Evolutionary conservation across 2,113 vertebrate species (phyloP).

Genomic region (Procavia capensis): DNA sequence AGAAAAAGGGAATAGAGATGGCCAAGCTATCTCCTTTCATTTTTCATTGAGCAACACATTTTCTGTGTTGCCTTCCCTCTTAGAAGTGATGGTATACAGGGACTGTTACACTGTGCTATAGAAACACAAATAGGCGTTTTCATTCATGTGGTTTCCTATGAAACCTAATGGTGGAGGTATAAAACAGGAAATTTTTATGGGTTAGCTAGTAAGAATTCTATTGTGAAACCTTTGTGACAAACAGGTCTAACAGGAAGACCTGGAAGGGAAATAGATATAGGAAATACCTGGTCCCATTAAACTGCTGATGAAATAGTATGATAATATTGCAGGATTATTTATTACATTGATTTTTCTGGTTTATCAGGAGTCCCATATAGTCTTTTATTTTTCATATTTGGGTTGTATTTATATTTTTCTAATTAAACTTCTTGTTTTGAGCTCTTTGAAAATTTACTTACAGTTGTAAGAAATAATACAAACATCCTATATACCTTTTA

Average conservation of each 20-base stretch:
- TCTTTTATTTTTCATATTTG: slow-evolving; percentile 42
- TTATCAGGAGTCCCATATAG: background rate
- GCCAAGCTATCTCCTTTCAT: background rate
- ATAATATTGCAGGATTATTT: background rate
- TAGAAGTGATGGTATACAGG: background rate
- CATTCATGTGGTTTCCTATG: slow-evolving; percentile 14
- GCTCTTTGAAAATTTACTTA: background rate
- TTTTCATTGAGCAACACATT: slow-evolving; percentile 23
- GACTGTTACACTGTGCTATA: background rate
- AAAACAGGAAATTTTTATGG: slow-evolving; percentile 17
- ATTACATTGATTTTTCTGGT: background rate
- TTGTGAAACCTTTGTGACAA: slow-evolving; percentile 23
- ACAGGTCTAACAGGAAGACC: background rate
- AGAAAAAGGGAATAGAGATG: background rate
- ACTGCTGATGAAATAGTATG: background rate
- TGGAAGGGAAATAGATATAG: background rate
- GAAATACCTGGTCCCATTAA: background rate
- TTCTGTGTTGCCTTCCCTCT: slow-evolving; percentile 7
- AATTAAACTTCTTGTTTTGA: slow-evolving; percentile 47
- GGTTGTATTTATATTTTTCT: background rate
- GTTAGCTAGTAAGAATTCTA: background rate
- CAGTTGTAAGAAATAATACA: background rate
- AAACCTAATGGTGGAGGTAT: slow-evolving; percentile 18
- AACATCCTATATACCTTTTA: background rate
- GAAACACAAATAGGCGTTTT: slow-evolving; percentile 15